Conservation (phyloP, 1,140 invertebrate species). For the Magallana gigas region DNA sequence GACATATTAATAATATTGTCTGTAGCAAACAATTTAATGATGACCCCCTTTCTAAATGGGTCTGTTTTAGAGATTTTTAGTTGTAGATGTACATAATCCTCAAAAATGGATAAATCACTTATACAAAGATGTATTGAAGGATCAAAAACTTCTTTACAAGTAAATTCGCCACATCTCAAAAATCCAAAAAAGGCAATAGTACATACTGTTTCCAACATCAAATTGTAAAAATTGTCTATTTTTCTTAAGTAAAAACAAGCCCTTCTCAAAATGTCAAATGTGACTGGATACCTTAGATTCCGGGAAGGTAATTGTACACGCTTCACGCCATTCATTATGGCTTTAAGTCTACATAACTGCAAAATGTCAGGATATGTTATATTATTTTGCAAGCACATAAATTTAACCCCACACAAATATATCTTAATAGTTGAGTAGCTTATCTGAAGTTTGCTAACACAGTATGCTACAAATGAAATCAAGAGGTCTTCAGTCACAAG, state of each 20-base stretch:
- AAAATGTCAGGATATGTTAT: not conserved
- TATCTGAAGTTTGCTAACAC: not conserved
- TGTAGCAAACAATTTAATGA: constrained; percentile 11
- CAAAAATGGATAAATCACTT: not conserved
- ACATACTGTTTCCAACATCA: not conserved
- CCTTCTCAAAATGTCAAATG: not conserved
- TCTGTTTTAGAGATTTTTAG: constrained; percentile 40
- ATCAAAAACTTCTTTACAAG: constrained; percentile 13
- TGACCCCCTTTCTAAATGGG: constrained; percentile 41
- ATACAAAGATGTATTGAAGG: not conserved
- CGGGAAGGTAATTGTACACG: not conserved
- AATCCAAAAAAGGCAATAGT: constrained; percentile 47
- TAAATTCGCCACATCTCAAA: constrained; percentile 35
- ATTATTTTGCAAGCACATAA: not conserved
- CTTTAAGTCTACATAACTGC: not conserved
- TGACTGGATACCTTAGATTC: not conserved
- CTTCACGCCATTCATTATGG: not conserved
- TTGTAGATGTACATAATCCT: not conserved
- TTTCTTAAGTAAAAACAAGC: not conserved
- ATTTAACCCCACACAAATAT: not conserved
- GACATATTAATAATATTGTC: not conserved
- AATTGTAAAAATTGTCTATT: not conserved
- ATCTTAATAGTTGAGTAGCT: not conserved
- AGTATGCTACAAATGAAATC: constrained; percentile 35
- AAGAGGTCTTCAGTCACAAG: not conserved